phyloP scores from a whole-genome alignment of 2,113 vertebrate genomes.

The Petrocephalus zakoni region DNA sequence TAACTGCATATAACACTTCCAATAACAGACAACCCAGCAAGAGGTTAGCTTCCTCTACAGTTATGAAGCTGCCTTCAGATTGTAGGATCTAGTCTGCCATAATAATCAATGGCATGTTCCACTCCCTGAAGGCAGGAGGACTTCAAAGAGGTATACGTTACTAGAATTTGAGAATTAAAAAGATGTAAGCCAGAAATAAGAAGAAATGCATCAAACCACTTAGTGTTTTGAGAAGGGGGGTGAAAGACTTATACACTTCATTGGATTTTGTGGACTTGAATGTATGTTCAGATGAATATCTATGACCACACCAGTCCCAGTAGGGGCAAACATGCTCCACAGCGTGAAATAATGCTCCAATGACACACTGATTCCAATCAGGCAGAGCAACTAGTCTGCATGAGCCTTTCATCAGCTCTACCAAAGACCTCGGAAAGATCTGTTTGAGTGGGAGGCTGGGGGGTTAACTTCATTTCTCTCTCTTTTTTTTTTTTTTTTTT shows the following conservation, averaged over 20 bases:
- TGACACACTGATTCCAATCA: neutral
- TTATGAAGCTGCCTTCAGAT: neutral
- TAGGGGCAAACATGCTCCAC: neutral
- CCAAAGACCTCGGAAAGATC: neutral
- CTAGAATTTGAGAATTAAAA: neutral
- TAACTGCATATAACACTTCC: neutral
- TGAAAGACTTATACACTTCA: neutral
- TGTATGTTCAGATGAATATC: neutral
- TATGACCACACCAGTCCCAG: constrained; percentile 2
- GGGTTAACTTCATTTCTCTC: neutral
- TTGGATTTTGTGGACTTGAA: constrained; percentile 10
- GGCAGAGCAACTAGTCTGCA: neutral
- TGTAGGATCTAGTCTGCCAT: neutral
- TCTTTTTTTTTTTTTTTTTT: neutral
- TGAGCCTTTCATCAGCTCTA: neutral
- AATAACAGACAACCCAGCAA: neutral
- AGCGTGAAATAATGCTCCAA: neutral
- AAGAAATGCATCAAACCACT: neutral
- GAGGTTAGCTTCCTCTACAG: neutral
- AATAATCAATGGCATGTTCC: neutral
- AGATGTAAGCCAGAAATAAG: neutral
- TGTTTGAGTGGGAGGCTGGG: neutral
- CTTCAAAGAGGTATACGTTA: neutral
- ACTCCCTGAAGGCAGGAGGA: neutral
- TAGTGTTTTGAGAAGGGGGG: neutral